These are phyloP conservation scores for Danaus chrysippus DNA, from an alignment of 2,888 invertebrate genomes.

Conservation along the genomic window DNA sequence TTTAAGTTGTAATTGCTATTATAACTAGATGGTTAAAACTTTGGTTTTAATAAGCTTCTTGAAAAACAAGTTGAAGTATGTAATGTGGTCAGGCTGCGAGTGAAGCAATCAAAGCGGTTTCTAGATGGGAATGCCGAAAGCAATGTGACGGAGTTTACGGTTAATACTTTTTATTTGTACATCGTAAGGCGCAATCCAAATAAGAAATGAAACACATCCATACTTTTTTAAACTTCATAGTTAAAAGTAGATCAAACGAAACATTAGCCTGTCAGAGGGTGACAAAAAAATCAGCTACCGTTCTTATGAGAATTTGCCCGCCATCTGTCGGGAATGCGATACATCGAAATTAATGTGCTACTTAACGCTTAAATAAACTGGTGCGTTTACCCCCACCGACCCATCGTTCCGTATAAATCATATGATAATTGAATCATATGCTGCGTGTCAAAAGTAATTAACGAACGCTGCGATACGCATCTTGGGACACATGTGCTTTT, in stretches of 20 bases:
- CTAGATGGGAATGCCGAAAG: conserved; percentile 57
- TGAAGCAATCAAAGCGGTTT: conserved; percentile 70
- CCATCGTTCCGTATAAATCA: conserved; percentile 70
- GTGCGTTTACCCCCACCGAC: conserved; percentile 50
- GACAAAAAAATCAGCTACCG: conserved; percentile 50
- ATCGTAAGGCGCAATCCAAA: too few relatives aligned
- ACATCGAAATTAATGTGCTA: conserved; percentile 62
- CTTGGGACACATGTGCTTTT: conserved; percentile 75
- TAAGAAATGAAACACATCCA: conserved; percentile 30
- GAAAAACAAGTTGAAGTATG: conserved; percentile 63
- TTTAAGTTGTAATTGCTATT: conserved; percentile 78
- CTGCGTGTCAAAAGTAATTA: conserved; percentile 78
- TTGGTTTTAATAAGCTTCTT: conserved; percentile 47
- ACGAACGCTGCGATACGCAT: conserved; percentile 75
- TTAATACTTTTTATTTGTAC: conserved; percentile 54
- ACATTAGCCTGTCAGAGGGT: conserved; percentile 55
- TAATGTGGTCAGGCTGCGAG: conserved; percentile 64
- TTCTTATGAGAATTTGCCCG: conserved; percentile 59
- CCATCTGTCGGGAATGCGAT: conserved; percentile 68
- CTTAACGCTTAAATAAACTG: conserved; percentile 71
- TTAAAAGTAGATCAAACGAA: conserved; percentile 37
- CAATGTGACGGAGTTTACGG: conserved; percentile 65
- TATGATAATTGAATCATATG: conserved; percentile 79
- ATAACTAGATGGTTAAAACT: conserved; percentile 58
- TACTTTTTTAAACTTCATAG: conserved; percentile 36